A percentile compares a stretch with the other conserved stretches of the same genome.
Evolutionary conservation across 2,797 vertebrate species (phyloP).

Genomic region (Urocyon cinereoargenteus): DNA sequence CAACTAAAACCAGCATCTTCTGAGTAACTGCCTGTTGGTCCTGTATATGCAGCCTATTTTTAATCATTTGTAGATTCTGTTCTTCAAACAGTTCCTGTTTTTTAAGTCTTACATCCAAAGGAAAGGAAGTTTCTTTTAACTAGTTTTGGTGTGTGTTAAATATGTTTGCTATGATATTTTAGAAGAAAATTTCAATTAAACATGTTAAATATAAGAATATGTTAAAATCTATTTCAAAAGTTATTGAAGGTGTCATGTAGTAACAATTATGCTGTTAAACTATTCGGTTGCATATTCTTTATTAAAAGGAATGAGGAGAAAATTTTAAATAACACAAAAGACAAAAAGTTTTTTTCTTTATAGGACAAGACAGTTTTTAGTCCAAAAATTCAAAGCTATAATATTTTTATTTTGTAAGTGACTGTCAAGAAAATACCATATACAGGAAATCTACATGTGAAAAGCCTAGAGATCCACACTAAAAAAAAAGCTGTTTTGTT

Average conservation of each 20-base stretch:
- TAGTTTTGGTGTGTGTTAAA: conserved; percentile 44
- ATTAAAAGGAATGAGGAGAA: conserved; percentile 11
- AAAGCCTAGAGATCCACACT: neutral
- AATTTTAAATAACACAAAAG: neutral
- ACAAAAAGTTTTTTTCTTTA: neutral
- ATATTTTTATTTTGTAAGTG: neutral
- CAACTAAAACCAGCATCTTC: neutral
- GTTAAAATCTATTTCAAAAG: conserved; percentile 32
- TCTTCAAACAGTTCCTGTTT: conserved; percentile 31
- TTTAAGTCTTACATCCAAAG: conserved; percentile 15
- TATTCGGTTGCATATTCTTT: neutral
- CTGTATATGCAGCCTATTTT: neutral
- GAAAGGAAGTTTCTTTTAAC: conserved; percentile 20
- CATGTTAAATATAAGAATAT: conserved; percentile 10
- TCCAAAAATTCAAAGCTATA: neutral
- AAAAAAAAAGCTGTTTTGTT: neutral
- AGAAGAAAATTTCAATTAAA: conserved; percentile 45
- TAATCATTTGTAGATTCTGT: conserved; percentile 47
- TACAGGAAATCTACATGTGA: neutral
- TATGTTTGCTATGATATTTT: conserved; percentile 27
- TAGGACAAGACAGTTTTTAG: neutral
- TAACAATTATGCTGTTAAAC: neutral
- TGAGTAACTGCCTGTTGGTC: neutral
- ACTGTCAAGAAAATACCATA: neutral
- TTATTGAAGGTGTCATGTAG: neutral